Percentiles rank a stretch among this genome's conserved stretches.
These are phyloP conservation scores for Malacoraja senta DNA, from an alignment of 2,797 vertebrate genomes.

Conservation along the genomic window DNA sequence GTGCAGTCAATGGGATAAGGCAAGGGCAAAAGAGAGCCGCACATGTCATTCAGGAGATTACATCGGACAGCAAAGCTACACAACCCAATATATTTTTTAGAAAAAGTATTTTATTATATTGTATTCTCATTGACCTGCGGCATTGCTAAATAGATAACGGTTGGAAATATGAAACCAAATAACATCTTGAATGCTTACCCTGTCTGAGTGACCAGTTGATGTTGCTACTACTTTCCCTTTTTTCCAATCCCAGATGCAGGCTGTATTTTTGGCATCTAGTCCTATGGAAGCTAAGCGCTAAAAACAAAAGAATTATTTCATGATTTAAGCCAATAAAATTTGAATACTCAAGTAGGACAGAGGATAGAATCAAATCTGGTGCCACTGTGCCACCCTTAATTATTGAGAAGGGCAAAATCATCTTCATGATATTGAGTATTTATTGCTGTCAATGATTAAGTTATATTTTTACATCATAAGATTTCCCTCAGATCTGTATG, in stretches of 20 bases:
- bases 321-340: neutral
- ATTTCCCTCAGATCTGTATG: neutral
- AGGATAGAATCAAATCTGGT: too few relatives aligned
- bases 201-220: conserved; percentile 86
- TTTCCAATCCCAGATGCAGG: conserved; percentile 95
- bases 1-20: too few relatives aligned
- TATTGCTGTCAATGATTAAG: neutral
- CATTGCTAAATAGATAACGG: neutral
- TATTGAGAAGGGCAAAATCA: neutral
- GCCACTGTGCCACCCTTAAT: neutral
- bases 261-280: conserved; percentile 88
- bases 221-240: conserved; percentile 81
- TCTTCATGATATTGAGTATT: neutral
- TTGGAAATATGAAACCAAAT: neutral
- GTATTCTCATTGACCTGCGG: neutral
- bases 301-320: conserved; percentile 38
- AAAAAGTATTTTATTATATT: neutral
- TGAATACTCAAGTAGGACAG: neutral
- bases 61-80: neutral
- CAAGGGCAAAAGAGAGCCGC: too few relatives aligned
- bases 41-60: neutral
- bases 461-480: neutral
- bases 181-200: conserved; percentile 58
- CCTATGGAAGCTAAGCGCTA: conserved; percentile 84
- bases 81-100: neutral